These are phyloP conservation scores for Nothobranchius furzeri DNA, from an alignment of 2,113 vertebrate genomes.

Conservation along the genomic window DNA sequence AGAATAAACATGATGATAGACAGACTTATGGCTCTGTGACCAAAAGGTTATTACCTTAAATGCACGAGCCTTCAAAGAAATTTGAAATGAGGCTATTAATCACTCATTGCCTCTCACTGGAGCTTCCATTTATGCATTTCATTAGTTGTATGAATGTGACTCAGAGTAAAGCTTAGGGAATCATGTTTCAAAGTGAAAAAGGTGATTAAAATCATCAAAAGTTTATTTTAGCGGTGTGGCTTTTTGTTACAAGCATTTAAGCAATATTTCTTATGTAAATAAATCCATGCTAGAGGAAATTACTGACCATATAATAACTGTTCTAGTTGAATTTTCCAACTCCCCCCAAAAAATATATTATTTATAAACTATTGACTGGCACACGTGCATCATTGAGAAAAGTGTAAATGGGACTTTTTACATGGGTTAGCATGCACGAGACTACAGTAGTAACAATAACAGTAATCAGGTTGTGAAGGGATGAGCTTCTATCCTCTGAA, in stretches of 20 bases:
- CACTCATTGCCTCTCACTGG: background rate
- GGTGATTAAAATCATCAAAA: background rate
- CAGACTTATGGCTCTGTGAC: background rate
- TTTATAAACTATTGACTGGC: too few relatives aligned
- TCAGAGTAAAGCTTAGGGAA: background rate
- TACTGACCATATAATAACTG: too few relatives aligned
- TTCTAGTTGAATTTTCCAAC: too few relatives aligned
- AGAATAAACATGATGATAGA: background rate
- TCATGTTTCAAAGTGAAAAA: background rate
- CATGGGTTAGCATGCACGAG: background rate
- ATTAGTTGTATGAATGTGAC: background rate
- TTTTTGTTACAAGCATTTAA: background rate
- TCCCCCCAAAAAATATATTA: too few relatives aligned
- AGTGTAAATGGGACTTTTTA: background rate
- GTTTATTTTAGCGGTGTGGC: background rate
- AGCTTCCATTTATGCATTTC: background rate
- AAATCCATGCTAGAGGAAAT: background rate
- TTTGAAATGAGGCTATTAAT: constrained; percentile 12
- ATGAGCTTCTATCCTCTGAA: constrained; percentile 2
- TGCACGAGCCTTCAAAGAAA: background rate
- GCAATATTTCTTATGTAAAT: background rate
- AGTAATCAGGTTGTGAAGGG: background rate
- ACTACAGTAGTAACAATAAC: background rate
- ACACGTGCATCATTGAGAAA: too few relatives aligned
- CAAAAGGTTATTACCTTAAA: background rate